Percentiles rank a stretch among this genome's conserved stretches.
phyloP scores from a whole-genome alignment of 2,888 invertebrate species.

The Bombylius major region DNA sequence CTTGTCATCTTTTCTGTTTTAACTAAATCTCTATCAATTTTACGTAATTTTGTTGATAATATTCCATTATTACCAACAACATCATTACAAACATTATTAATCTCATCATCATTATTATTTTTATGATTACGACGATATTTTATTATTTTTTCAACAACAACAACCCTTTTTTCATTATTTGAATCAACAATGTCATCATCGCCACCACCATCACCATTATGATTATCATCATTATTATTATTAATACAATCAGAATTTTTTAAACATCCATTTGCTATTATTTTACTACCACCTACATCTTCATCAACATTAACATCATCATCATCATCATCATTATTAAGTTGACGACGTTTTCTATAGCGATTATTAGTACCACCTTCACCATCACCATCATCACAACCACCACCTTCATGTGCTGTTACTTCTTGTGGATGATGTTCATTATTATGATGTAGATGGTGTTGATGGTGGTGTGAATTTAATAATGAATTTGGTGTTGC shows the following conservation, averaged over 20 bases:
- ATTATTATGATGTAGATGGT: slow-evolving; percentile 16
- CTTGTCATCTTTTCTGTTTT: slow-evolving; percentile 37
- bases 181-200: slow-evolving; percentile 16
- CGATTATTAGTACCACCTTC: slow-evolving; percentile 14
- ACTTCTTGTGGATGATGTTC: slow-evolving; percentile 19
- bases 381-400: slow-evolving; percentile 1
- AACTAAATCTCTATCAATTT: slow-evolving; percentile 54
- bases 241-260: slow-evolving; percentile 10
- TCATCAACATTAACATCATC: not conserved
- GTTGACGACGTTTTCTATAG: slow-evolving; percentile 16
- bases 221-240: slow-evolving; percentile 5
- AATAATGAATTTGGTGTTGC: slow-evolving; percentile 33
- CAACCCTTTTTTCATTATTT: slow-evolving; percentile 11
- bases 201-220: slow-evolving; percentile 8
- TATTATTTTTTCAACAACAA: not conserved
- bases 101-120: slow-evolving; percentile 15
- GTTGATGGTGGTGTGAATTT: slow-evolving; percentile 19
- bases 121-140: not conserved
- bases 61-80: not conserved
- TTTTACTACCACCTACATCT: not conserved
- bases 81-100: slow-evolving; percentile 12
- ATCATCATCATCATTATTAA: not conserved
- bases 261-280: slow-evolving; percentile 14
- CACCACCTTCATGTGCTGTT: slow-evolving; percentile 9
- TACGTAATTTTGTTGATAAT: slow-evolving; percentile 32